Base-by-base conservation (phyloP, 2,113 vertebrate genomes). In the Atractosteus spatula region DNA sequence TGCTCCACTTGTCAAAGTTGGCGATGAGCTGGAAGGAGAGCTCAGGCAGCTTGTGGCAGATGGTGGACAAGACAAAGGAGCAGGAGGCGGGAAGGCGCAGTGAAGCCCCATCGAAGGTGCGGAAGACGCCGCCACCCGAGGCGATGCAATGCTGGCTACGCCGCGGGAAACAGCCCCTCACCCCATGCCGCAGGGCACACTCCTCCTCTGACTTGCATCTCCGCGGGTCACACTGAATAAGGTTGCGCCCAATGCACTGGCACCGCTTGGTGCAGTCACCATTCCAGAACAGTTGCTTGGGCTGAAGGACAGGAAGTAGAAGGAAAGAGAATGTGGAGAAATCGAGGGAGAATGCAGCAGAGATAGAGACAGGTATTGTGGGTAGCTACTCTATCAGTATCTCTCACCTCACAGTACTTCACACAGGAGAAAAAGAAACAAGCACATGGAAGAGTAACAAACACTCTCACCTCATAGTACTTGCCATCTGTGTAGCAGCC, bases 11-110 rank as follows among this genome's bases (percentile, higher is more conserved):
- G 80, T 99, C 96, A 0, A 99, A 99, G 88, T 98, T 99, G 77
- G 97, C 96, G 74, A 99, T 98, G 77, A 99, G 95, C 87, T 99
- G 97, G 86, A 99, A 99, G 81, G 97, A 99, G 84, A 98, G 93
- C 83, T 98, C 96, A 0, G 97, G 97, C 76, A 99, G 91, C 78
- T 99, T 99, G 85, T 96, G 97, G 84, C 97, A 99, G 89, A 98
- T 99, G 29, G 97, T 99, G 79, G 97, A 98, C 42, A 99, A 88
- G 72, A 99, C 96, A 0, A 99, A 99, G 77, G 97, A 98, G 5
- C 97, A 99, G 77, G 97, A 97, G 81, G 97, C 97, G 0, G 97
- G 97, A 78, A 99, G 94, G 64, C 94, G 95, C 8, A 99, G 95
- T 29, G 97, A 98, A 11, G 97, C 97, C 0, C 97, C 97, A 0